phyloP scores from a whole-genome alignment of 2,888 invertebrate genomes.

The Dynastes grantii region DNA sequence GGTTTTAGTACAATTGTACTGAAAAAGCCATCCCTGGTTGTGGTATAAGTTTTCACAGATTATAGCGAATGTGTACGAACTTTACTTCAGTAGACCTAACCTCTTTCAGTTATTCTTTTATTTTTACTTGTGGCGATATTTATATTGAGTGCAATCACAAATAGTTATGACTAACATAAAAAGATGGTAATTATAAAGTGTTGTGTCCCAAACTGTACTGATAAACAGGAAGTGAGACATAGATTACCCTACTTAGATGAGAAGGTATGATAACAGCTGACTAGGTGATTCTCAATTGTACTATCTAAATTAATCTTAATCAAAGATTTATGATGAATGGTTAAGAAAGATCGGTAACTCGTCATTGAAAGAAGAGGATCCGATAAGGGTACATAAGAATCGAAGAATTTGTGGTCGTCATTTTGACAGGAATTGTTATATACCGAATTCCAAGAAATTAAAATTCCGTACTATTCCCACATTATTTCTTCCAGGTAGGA shows the following conservation, averaged over 20 bases:
- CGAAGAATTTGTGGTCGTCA: not conserved
- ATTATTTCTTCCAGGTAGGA: constrained; percentile 28
- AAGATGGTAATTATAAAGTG: not conserved
- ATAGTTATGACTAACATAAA: not conserved
- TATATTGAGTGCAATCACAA: not conserved
- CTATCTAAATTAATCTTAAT: too few species aligned
- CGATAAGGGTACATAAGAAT: not conserved
- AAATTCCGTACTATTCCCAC: constrained; percentile 16
- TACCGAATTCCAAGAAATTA: not conserved
- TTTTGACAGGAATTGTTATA: not conserved
- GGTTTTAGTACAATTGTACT: too few species aligned
- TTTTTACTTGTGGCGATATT: not conserved
- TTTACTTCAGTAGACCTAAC: too few species aligned
- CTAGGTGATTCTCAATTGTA: not conserved
- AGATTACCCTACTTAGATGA: too few species aligned
- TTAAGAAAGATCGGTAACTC: not conserved
- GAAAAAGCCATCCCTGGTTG: too few species aligned
- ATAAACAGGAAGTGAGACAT: too few species aligned
- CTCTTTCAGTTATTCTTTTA: too few species aligned
- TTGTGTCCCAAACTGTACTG: not conserved
- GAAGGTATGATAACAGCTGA: too few species aligned
- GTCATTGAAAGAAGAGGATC: not conserved
- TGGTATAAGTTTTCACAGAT: too few species aligned
- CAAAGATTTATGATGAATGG: not conserved
- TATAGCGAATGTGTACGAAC: too few species aligned